A percentile compares a stretch with the other conserved stretches of the same genome.
Conservation (phyloP, 2,113 vertebrate species). For the Scomber scombrus region DNA sequence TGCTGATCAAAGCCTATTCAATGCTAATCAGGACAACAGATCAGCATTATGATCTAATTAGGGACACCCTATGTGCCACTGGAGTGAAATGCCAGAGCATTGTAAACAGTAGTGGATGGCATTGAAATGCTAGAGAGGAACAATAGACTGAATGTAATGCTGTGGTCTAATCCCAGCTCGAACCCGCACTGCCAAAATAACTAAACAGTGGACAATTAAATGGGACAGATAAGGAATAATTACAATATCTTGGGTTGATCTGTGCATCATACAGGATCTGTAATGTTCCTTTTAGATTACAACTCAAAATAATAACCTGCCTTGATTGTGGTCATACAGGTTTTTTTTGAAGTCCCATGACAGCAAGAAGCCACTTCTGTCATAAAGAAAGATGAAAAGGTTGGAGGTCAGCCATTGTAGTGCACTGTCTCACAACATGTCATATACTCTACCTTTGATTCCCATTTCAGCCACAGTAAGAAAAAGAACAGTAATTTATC, state of each 20-base stretch:
- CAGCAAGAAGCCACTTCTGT: slow-evolving; percentile 46
- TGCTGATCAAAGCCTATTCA: slow-evolving; percentile 83
- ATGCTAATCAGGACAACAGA: slow-evolving; percentile 84
- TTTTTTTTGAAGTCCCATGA: slow-evolving; percentile 15
- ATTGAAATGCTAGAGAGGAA: slow-evolving; percentile 63
- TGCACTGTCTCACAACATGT: slow-evolving; percentile 42
- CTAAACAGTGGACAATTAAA: slow-evolving; percentile 27
- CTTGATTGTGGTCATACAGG: neutral
- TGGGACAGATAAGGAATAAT: slow-evolving; percentile 24
- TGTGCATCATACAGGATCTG: slow-evolving; percentile 4
- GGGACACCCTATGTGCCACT: slow-evolving; percentile 68
- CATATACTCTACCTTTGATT: slow-evolving; percentile 15
- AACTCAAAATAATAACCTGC: neutral
- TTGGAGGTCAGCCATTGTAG: slow-evolving; percentile 35
- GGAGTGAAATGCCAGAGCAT: slow-evolving; percentile 74
- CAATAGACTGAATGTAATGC: slow-evolving; percentile 71
- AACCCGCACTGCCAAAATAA: slow-evolving; percentile 32
- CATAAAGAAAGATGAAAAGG: slow-evolving; percentile 47
- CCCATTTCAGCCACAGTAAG: neutral
- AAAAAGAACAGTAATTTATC: neutral
- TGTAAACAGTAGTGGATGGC: slow-evolving; percentile 69
- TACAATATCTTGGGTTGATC: slow-evolving; percentile 9
- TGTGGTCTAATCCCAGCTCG: slow-evolving; percentile 57
- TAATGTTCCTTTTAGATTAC: slow-evolving; percentile 15
- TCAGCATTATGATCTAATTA: slow-evolving; percentile 83